Evolutionary conservation across 2,888 invertebrate genomes (phyloP), one percentile per base, ranked within the genome.

Genomic region (Leistus spinibarbis): DNA sequence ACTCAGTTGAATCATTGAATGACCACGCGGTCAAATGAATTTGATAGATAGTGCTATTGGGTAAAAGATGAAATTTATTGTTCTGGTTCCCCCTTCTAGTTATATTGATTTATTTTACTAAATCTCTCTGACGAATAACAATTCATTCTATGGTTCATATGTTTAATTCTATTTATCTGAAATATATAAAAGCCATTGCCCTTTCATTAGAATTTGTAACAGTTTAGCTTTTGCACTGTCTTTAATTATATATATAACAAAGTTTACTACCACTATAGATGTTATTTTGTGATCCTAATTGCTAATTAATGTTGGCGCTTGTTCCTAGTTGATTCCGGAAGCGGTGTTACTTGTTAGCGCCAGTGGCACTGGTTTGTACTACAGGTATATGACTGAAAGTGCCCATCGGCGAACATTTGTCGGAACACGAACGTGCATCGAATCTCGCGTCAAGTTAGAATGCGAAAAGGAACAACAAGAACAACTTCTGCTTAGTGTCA

Each of bases 401-500:
- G 95, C 96, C 0, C 96, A 97, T 83, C 88, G 93, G 80, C 90
- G 93, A 81, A 96, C 97, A 16, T 97, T 97, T 83, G 93, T 94
- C 16, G 96, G 96, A 24, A 97, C 96, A 64, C 89, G 95, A 78
- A 95, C 93, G 13, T 96, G 96, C 80, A 93, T 97, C 77, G 96
- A 97, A 84, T 96, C 96, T 78, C 88, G 97, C 76, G 95, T 97
- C 76, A 96, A 96, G 86, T 87, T 97, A 78, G 97, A 97, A 86
- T 95, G 95, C 82, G 97, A 97, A 86, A 90, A 95, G 79, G 96
- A 97, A 81, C 96, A 96, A 82, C 97, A 97, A 86, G 97, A 97
- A 85, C 93, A 96, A 82, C 88, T 97, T 77, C 86, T 98, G 76
- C 89, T 97, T 19, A 96, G 96, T 80, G 97, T 98, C 66, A 97